Conservation (phyloP, 1,140 invertebrate species). For the Parasteatoda tepidariorum region DNA sequence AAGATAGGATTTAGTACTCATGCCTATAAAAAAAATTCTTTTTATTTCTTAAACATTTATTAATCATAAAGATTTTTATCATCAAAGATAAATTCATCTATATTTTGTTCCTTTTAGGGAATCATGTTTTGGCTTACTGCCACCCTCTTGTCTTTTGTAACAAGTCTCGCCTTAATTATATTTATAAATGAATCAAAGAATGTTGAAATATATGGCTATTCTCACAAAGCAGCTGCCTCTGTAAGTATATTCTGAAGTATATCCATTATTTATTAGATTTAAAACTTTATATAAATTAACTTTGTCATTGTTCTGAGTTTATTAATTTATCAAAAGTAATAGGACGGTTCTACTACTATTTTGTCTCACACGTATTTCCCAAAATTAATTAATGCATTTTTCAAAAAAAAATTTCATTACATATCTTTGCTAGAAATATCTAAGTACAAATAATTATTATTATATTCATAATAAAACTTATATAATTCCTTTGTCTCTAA, state of each 20-base stretch:
- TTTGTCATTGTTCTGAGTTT: neutral
- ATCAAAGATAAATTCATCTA: neutral
- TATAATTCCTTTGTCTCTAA: too few relatives aligned
- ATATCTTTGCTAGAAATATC: neutral
- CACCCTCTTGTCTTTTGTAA: slow-evolving; percentile 8
- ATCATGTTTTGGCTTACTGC: slow-evolving; percentile 24
- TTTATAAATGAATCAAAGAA: slow-evolving; percentile 12
- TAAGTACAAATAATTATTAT: too few relatives aligned
- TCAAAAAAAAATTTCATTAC: neutral
- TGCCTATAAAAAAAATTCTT: neutral
- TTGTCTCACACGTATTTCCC: neutral
- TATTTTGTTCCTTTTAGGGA: slow-evolving; percentile 1
- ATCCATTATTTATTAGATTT: neutral
- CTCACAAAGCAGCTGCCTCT: slow-evolving; percentile 42
- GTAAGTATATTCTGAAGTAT: neutral
- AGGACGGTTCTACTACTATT: neutral
- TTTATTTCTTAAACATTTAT: neutral
- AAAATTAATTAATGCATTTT: neutral
- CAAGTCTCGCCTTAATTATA: slow-evolving; percentile 19
- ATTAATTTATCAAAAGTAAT: neutral
- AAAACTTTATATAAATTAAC: neutral
- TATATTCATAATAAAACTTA: too few relatives aligned
- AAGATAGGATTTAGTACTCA: neutral
- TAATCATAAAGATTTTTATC: neutral
- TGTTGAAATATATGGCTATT: slow-evolving; percentile 32